Evolutionary conservation across 2,113 vertebrate species (phyloP).

Genomic region (Labeo catla): DNA sequence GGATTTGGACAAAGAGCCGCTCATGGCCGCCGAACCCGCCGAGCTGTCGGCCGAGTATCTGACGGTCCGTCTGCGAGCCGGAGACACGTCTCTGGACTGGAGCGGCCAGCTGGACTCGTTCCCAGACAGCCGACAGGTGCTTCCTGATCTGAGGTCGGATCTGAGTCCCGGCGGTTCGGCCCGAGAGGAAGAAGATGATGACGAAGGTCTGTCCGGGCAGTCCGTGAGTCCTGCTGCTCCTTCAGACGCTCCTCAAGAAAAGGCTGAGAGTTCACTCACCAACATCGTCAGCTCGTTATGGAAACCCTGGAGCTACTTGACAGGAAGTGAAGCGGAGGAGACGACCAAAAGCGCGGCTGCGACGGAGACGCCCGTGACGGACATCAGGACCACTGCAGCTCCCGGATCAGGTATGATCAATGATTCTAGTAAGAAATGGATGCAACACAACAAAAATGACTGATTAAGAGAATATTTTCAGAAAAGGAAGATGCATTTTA

Average conservation of each 20-base stretch:
- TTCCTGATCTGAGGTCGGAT: slow-evolving; percentile 55
- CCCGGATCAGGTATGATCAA: slow-evolving; percentile 33
- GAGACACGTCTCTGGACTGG: slow-evolving; percentile 69
- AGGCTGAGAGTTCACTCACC: slow-evolving; percentile 55
- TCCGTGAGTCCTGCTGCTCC: neutral
- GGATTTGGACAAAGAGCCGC: slow-evolving; percentile 69
- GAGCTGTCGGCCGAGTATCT: slow-evolving; percentile 65
- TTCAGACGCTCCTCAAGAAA: neutral
- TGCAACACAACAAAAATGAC: neutral
- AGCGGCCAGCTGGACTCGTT: slow-evolving; percentile 64
- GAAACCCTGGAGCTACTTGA: slow-evolving; percentile 76
- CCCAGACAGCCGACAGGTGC: slow-evolving; percentile 63
- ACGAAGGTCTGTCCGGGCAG: slow-evolving; percentile 20
- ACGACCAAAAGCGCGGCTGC: neutral
- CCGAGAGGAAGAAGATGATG: slow-evolving; percentile 45
- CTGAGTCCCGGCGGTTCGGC: slow-evolving; percentile 39
- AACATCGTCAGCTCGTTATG: slow-evolving; percentile 73
- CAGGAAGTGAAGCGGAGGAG: slow-evolving; percentile 46
- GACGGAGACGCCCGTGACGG: neutral
- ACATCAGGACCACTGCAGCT: neutral
- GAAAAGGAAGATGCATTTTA: neutral
- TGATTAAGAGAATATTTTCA: neutral
- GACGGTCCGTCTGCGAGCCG: slow-evolving; percentile 64
- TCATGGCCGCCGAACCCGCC: slow-evolving; percentile 61
- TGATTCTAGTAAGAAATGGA: too few relatives aligned